Base-by-base conservation (phyloP, 2,888 invertebrate genomes). In the Xiphydria camelus region DNA sequence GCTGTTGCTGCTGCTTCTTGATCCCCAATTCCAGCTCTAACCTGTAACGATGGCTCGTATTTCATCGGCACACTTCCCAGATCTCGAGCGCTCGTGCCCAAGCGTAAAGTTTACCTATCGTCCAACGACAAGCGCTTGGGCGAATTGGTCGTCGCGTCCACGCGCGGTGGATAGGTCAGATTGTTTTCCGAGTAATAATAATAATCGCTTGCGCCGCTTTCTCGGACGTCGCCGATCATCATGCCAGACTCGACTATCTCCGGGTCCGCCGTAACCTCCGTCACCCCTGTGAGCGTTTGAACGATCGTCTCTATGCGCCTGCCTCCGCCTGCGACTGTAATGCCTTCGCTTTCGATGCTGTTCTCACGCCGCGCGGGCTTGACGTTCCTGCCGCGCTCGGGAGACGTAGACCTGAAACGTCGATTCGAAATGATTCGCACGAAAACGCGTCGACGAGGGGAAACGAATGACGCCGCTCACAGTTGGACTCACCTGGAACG, bases 81-180 rank as follows among this genome's bases (percentile, higher is more conserved):
- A n/a, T n/a, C n/a, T n/a, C n/a, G n/a, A n/a, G n/a, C n/a, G n/a
- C n/a, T n/a, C n/a, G n/a, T n/a, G n/a, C n/a, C n/a, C n/a, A n/a
- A n/a, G n/a, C n/a, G 23, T 39, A 47, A 26, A 32, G 37, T 31
- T 50, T 56, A 73, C 62, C 84, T 73, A 53, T 83, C 83, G 49
- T 84, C 84, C 5, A 84, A 72, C 1, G 84, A 81, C 9, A 82
- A 68, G 41, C 83, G 73, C 64, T 81, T 82, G 0, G 83, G 83
- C 1, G 83, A 82, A 26, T 59, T 62, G 5, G 67, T 53, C 2
- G 62, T 37, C 37, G 72, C 72, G 12, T 75, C 73, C 7, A 73
- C 64, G 3, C 74, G 66, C 23, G 69, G 72, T 10, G 75, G 75
- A 53, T 75, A 75, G 4, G 75, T 75, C 7, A 75, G 54, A 54